Evolutionary conservation across 2,797 vertebrate genomes (phyloP).

Genomic region (Enteromius anoplus): DNA sequence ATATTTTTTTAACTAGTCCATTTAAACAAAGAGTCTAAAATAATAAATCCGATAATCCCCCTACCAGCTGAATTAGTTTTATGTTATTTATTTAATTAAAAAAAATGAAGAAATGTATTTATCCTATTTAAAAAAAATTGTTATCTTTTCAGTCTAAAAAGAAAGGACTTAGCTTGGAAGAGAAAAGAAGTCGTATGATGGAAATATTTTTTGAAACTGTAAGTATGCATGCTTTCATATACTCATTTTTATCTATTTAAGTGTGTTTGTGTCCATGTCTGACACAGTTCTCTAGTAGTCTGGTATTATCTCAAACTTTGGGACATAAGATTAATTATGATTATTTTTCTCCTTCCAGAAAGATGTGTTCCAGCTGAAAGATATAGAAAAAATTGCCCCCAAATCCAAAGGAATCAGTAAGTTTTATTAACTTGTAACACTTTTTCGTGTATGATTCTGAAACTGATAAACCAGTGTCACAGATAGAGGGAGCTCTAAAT

Average conservation of each 20-base stretch:
- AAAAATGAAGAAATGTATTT: not conserved
- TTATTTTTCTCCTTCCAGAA: slow-evolving; percentile 76
- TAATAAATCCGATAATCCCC: rapidly evolving
- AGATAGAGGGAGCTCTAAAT: slow-evolving; percentile 23
- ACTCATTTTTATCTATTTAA: not conserved
- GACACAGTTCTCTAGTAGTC: not conserved
- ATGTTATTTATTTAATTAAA: not conserved
- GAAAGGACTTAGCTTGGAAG: slow-evolving; percentile 92
- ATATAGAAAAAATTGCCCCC: slow-evolving; percentile 97
- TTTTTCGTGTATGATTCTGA: not conserved
- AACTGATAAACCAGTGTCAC: not conserved
- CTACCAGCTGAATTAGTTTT: not conserved
- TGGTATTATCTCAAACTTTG: not conserved
- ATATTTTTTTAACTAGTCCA: not conserved
- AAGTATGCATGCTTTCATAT: slow-evolving; percentile 64
- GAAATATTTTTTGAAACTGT: slow-evolving; percentile 98
- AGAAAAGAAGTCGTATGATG: slow-evolving; percentile 97
- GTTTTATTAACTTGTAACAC: slow-evolving; percentile 64
- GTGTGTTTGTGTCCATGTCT: not conserved
- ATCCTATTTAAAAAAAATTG: not conserved
- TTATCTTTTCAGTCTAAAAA: slow-evolving; percentile 86
- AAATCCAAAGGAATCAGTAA: slow-evolving; percentile 97
- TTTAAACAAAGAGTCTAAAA: not conserved
- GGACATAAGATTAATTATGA: not conserved
- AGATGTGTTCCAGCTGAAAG: slow-evolving; percentile 98